These are phyloP conservation scores for Ondatra zibethicus DNA, from an alignment of 2,113 vertebrate species.

Conservation along the genomic window DNA sequence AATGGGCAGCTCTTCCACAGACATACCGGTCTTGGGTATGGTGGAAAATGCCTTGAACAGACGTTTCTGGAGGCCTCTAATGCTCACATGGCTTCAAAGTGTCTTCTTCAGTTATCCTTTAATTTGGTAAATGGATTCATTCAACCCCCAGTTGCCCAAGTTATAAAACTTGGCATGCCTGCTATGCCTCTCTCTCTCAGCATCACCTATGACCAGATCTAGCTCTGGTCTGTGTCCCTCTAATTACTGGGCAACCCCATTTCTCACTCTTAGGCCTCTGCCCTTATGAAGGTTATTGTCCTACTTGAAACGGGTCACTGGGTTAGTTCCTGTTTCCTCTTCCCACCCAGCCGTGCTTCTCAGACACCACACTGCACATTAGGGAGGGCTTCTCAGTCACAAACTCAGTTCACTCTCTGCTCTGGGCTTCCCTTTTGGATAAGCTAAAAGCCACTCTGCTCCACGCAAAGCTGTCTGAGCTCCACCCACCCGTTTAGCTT, in stretches of 20 bases:
- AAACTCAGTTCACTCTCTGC: not conserved
- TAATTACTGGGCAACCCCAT: not conserved
- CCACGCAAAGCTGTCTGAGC: not conserved
- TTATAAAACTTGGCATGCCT: not conserved
- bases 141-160: not conserved
- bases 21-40: fast-evolving
- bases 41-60: fast-evolving
- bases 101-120: not conserved
- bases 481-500: not conserved
- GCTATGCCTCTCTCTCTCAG: no score
- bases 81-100: not conserved
- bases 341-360: not conserved
- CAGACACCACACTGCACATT: not conserved
- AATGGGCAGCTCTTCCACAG: not conserved
- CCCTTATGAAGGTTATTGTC: not conserved
- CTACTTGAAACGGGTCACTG: not conserved
- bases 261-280: not conserved
- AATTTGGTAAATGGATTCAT: not conserved
- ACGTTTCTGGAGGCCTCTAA: not conserved
- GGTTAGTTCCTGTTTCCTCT: not conserved
- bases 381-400: not conserved
- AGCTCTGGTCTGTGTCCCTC: not conserved
- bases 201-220: not conserved
- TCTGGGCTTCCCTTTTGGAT: not conserved
- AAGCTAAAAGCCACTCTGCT: not conserved